Evolutionary conservation across 1,140 invertebrate species (phyloP).

Genomic region (Lasioglossum baleicum): DNA sequence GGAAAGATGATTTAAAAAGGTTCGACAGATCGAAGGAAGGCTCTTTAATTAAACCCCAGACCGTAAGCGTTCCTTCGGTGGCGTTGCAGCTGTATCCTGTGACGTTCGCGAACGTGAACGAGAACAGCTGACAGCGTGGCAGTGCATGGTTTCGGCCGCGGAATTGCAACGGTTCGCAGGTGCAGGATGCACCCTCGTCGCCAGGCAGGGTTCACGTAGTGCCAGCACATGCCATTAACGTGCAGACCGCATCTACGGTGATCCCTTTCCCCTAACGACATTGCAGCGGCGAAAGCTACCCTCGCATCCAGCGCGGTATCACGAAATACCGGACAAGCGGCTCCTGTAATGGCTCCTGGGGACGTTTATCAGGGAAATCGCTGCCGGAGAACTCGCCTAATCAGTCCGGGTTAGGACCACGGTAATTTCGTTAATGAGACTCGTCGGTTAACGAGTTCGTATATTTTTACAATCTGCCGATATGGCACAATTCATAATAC

Average conservation of each 20-base stretch:
- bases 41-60: conserved; percentile 16
- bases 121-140: conserved; percentile 2
- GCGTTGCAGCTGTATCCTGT: conserved; percentile 11
- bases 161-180: conserved; percentile 33
- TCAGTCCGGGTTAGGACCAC: conserved; percentile 36
- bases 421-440: not conserved
- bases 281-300: not conserved
- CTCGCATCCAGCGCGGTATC: conserved; percentile 8
- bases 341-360: conserved; percentile 47
- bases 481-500: no score
- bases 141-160: conserved; percentile 13
- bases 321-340: conserved; percentile 44
- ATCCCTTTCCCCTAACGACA: conserved; percentile 57
- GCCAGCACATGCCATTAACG: conserved; percentile 61
- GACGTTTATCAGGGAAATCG: conserved; percentile 46
- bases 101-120: not conserved
- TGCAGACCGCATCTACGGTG: conserved; percentile 58
- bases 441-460: no score
- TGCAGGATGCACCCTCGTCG: conserved; percentile 48
- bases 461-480: no score
- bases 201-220: conserved; percentile 20
- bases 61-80: not conserved
- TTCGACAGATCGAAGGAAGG: no score
- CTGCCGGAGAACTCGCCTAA: conserved; percentile 36
- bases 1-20: no score